Percentiles rank a stretch among this genome's conserved stretches.
phyloP scores from a whole-genome alignment of 2,113 vertebrate species.

The Gymnobelideus leadbeateri region DNA sequence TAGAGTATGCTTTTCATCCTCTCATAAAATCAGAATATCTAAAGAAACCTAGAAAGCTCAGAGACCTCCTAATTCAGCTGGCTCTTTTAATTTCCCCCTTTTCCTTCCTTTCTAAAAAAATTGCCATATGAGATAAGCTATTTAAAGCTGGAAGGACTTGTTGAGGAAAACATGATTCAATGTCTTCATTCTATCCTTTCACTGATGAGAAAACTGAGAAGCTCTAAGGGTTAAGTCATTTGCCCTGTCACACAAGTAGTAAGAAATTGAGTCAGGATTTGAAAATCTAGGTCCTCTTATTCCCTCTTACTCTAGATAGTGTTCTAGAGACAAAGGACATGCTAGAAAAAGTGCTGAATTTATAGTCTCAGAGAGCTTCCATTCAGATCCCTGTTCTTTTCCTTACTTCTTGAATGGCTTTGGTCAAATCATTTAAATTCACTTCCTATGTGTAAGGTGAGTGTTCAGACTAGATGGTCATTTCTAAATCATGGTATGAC shows the following conservation, averaged over 20 bases:
- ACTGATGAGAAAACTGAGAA: background rate
- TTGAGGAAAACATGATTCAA: background rate
- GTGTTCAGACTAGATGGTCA: background rate
- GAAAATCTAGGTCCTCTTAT: background rate
- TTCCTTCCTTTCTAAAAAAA: background rate
- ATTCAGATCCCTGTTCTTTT: background rate
- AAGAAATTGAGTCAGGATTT: background rate
- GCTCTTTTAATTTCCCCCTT: background rate
- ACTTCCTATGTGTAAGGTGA: background rate
- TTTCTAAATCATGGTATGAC: background rate
- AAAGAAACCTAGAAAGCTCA: background rate
- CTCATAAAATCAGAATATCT: background rate
- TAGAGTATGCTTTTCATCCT: fast-evolving
- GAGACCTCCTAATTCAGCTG: background rate
- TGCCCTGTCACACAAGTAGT: background rate
- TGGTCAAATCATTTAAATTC: background rate
- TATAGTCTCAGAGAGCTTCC: background rate
- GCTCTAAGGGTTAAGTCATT: background rate
- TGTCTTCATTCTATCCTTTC: background rate
- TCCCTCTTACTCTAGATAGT: background rate
- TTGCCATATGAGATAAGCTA: background rate
- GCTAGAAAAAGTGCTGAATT: background rate
- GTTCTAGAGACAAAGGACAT: background rate
- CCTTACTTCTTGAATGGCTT: background rate
- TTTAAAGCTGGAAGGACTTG: background rate